phyloP scores from a whole-genome alignment of 1,140 invertebrate genomes.

The Drosophila trapezifrons region DNA sequence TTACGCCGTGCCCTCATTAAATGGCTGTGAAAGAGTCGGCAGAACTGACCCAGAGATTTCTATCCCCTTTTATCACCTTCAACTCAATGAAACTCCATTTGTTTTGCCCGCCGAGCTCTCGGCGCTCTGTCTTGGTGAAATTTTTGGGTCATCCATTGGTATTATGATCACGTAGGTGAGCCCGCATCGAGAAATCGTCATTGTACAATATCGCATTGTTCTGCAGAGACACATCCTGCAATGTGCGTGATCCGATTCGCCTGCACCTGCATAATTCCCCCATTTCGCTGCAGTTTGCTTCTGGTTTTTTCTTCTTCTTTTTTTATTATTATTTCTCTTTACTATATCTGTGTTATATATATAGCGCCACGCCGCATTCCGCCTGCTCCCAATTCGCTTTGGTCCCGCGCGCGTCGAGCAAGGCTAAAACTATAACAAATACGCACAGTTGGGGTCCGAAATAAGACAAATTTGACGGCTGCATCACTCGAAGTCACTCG shows the following conservation, averaged over 20 bases:
- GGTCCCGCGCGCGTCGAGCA: slow-evolving; percentile 48
- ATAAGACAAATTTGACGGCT: slow-evolving; percentile 65
- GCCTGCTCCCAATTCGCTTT: slow-evolving; percentile 67
- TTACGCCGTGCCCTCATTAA: slow-evolving; percentile 45
- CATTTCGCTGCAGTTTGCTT: slow-evolving; percentile 35
- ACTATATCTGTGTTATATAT: slow-evolving; percentile 53
- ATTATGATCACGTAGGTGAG: slow-evolving; percentile 77
- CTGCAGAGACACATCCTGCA: slow-evolving; percentile 55
- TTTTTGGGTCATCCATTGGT: slow-evolving; percentile 79
- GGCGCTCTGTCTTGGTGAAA: slow-evolving; percentile 37
- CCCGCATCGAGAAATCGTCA: slow-evolving; percentile 67
- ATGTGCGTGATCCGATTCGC: slow-evolving; percentile 72
- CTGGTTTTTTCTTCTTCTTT: slow-evolving; percentile 11
- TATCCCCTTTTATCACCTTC: slow-evolving; percentile 44
- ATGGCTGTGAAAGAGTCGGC: slow-evolving; percentile 35
- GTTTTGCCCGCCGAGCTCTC: no score
- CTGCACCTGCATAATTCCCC: slow-evolving; percentile 71
- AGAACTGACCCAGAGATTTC: slow-evolving; percentile 47
- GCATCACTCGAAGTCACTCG: slow-evolving; percentile 56
- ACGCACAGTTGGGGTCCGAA: slow-evolving; percentile 57
- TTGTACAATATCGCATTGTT: slow-evolving; percentile 45
- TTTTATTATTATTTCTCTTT: slow-evolving; percentile 36
- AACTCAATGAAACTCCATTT: background rate
- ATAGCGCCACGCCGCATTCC: slow-evolving; percentile 57
- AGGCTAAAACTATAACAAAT: slow-evolving; percentile 64